These are phyloP conservation scores for Ormyrus pomaceus DNA, from an alignment of 2,888 invertebrate genomes.

Conservation along the genomic window DNA sequence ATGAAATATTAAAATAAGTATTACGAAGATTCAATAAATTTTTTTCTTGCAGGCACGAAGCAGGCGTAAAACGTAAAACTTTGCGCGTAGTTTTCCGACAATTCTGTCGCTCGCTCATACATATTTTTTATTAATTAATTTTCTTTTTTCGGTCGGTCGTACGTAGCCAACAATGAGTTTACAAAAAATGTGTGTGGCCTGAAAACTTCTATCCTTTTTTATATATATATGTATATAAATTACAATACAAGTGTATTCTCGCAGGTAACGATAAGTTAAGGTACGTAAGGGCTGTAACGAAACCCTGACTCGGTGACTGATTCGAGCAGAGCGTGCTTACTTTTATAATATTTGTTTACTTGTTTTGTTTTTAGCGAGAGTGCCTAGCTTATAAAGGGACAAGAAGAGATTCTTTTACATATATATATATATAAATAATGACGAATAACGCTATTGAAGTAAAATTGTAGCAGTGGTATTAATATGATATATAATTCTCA, in stretches of 20 bases:
- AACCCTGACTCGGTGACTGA: conserved; percentile 54
- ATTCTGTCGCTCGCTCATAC: conserved; percentile 44
- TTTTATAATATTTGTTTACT: conserved; percentile 42
- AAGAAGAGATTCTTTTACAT: conserved; percentile 53
- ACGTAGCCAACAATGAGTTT: conserved; percentile 42
- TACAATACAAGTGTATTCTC: conserved; percentile 54
- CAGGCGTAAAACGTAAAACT: conserved; percentile 46
- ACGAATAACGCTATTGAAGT: conserved; percentile 50
- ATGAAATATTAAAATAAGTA: conserved; percentile 19
- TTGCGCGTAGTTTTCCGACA: conserved; percentile 53
- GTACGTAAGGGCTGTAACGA: conserved; percentile 54
- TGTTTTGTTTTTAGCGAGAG: conserved; percentile 49
- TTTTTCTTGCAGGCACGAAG: conserved; percentile 42
- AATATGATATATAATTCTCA: conserved; percentile 52
- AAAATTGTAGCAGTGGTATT: conserved; percentile 48
- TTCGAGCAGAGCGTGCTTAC: conserved; percentile 52
- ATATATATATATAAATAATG: conserved; percentile 45
- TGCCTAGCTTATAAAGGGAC: conserved; percentile 51
- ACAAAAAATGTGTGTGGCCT: conserved; percentile 49
- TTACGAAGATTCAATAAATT: conserved; percentile 19
- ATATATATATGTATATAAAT: conserved; percentile 49
- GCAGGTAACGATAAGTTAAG: conserved; percentile 57
- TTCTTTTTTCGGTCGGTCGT: conserved; percentile 39
- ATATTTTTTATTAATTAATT: conserved; percentile 25
- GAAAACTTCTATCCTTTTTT: conserved; percentile 25